Conservation (phyloP, 1,140 invertebrate species). For the Catajapyx aquilonaris region DNA sequence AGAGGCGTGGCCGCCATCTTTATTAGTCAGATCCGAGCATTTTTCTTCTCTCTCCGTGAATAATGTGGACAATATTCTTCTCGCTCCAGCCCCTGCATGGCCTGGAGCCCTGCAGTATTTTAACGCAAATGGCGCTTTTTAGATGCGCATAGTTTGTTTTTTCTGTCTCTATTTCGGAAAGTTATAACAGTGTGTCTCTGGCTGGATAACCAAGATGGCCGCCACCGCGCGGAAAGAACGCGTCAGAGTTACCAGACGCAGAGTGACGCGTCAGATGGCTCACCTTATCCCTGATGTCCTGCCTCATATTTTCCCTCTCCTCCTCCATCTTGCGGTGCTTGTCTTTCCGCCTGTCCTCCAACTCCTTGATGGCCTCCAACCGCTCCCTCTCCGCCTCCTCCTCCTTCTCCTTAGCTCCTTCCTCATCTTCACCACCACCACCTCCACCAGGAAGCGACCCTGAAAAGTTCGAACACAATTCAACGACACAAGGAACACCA, state of each 20-base stretch:
- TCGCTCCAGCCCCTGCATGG: no score
- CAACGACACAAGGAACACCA: no score
- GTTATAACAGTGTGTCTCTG: background rate
- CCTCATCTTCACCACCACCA: slow-evolving; percentile 60
- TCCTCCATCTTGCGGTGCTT: slow-evolving; percentile 97
- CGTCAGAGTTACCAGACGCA: background rate
- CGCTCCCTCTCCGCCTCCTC: slow-evolving; percentile 86
- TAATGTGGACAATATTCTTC: background rate
- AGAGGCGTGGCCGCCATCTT: no score
- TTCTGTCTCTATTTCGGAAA: background rate
- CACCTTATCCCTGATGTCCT: slow-evolving; percentile 95
- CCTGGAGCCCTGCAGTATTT: slow-evolving; percentile 1
- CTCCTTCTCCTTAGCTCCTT: slow-evolving; percentile 81
- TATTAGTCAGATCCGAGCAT: no score
- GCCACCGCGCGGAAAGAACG: background rate
- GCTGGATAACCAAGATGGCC: background rate
- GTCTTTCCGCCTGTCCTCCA: slow-evolving; percentile 84
- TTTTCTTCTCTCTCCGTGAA: slow-evolving; percentile 15
- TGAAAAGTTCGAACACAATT: slow-evolving; percentile 1
- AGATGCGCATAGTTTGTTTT: background rate
- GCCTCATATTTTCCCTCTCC: slow-evolving; percentile 91
- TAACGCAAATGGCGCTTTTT: background rate
- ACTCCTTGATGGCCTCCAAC: slow-evolving; percentile 77
- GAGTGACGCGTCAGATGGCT: slow-evolving; percentile 2
- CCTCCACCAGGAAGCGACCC: slow-evolving; percentile 21